Evolutionary conservation across 2,113 vertebrate genomes (phyloP), one percentile per base, ranked within the genome.

Genomic region (Acrocephalus arundinaceus): DNA sequence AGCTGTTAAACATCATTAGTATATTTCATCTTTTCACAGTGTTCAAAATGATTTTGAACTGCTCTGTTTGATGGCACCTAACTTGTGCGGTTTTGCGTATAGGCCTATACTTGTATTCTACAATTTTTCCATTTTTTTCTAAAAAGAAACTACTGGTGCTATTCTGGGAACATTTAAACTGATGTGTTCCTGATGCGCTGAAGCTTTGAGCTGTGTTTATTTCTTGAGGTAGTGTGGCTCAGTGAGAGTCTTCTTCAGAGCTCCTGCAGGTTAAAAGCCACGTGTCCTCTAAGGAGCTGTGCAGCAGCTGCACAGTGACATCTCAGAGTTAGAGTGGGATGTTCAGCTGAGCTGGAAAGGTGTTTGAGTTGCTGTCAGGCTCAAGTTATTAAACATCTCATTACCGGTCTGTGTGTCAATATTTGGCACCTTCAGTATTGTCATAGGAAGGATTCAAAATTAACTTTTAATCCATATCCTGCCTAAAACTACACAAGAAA

Each of bases 391-490:
- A 31, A 46, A 15, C 31, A 30, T 68, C 55, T 18, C 41, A 6
- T 74, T 73, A 46, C 27, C 0, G 0, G 5, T 39, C 57, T 21
- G 1, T 33, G 3, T 85, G 65, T 77, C 51, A 37, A 4, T 70
- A 52, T 54, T 63, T 66, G 78, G n/a, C 49, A 30, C 1, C 0
- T 43, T 61, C 7, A 2, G 7, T 41, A 3, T 14, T 71, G 61
- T 49, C 58, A 16, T 0, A 39, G 70, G 48, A 87, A 62, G 22
- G 59, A 61, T 78, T 84, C 46, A 66, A 0, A 85, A 65, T 65
- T 2, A 58, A n/a, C 13, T 76, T 76, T 61, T 49, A 58, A 46
- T 57, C n/a, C 3, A 0, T 70, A 1, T 72, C 49, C 66, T 78
- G 19, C n/a, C 58, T 62, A 15, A 84, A 85, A 75, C 46, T 65